Evolutionary conservation across 2,797 vertebrate genomes (phyloP).

Genomic region (Trachurus trachurus): DNA sequence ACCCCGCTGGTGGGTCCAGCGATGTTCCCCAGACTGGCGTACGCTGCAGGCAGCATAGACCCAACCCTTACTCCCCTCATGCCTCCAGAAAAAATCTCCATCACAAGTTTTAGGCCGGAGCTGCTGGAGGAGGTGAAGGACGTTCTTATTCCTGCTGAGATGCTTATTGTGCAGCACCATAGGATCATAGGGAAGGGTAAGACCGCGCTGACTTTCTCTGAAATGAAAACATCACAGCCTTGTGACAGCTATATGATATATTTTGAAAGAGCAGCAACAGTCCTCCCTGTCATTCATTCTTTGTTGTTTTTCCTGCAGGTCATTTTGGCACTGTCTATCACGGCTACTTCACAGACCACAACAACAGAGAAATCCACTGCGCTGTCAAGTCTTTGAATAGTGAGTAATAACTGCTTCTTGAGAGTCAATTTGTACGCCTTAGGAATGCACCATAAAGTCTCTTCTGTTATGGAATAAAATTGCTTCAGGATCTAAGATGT

Average conservation of each 20-base stretch:
- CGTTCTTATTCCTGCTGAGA: conserved; percentile 92
- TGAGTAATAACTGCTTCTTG: conserved; percentile 79
- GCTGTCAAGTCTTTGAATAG: conserved; percentile 97
- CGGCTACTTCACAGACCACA: conserved; percentile 90
- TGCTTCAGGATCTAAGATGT: neutral
- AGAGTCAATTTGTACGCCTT: neutral
- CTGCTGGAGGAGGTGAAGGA: conserved; percentile 97
- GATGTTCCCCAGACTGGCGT: conserved; percentile 72
- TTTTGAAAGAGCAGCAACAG: neutral
- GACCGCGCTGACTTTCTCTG: neutral
- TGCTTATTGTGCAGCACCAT: conserved; percentile 90
- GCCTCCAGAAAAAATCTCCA: conserved; percentile 87
- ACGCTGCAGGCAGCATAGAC: conserved; percentile 74
- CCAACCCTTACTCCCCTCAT: conserved; percentile 88
- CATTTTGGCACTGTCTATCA: conserved; percentile 98
- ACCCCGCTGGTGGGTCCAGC: conserved; percentile 52
- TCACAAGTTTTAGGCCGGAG: conserved; percentile 87
- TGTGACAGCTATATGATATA: neutral
- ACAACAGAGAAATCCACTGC: conserved; percentile 90
- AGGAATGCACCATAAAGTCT: neutral
- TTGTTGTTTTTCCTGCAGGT: conserved; percentile 80
- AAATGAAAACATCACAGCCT: neutral
- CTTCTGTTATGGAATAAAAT: conserved; percentile 1
- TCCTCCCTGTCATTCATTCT: neutral
- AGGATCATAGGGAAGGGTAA: conserved; percentile 95